Base-by-base conservation (phyloP, 2,888 invertebrate genomes). In the Oscheius sp. region DNA sequence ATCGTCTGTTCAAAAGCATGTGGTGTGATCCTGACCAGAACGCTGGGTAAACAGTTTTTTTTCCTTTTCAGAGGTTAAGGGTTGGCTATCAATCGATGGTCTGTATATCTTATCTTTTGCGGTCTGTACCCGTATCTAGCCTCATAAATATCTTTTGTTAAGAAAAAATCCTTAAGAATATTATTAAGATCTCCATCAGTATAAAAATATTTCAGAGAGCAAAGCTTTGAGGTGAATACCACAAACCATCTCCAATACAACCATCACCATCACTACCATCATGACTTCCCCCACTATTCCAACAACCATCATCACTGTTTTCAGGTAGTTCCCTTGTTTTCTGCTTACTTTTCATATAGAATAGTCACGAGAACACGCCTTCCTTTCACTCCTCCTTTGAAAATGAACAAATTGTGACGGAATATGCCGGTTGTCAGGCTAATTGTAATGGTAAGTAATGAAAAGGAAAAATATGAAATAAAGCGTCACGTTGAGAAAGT, bases 231-330 rank as follows among this genome's bases (percentile, higher is more conserved):
- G 14, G n/a, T 8, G 33, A 5, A 32, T 9, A 17, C 20, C 20
- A n/a, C 2, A 17, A 33, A n/a, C 5, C 32, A 32, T 33, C 22
- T 41, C 41, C 14, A 20, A 12, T 2, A 14, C 20, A 12, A 3
- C 12, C 73, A 70, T 33, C 50, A 73, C 32, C 54, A 54, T 33
- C 32, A 54, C 54, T 68, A 71, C 33, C 73, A 73, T 49, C 73
- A 73, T 24, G 38, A 71, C 36, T 71, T 61, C 36, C 68, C 73
- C 32, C 73, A 73, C 49, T 67, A 64, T 6, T 71, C 73, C 0
- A 54, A 30, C 22, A 45, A 71, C 14, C 71, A 71, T 50, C 20
- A 41, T 9, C 71, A 73, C 22, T 73, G 73, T 47, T 73, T 41
- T 44, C 28, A 26, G 33, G 62, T 62, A 62, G 24, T 47, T 36